These are phyloP conservation scores for Macquaria australasica DNA, from an alignment of 2,113 vertebrate genomes.

Conservation along the genomic window DNA sequence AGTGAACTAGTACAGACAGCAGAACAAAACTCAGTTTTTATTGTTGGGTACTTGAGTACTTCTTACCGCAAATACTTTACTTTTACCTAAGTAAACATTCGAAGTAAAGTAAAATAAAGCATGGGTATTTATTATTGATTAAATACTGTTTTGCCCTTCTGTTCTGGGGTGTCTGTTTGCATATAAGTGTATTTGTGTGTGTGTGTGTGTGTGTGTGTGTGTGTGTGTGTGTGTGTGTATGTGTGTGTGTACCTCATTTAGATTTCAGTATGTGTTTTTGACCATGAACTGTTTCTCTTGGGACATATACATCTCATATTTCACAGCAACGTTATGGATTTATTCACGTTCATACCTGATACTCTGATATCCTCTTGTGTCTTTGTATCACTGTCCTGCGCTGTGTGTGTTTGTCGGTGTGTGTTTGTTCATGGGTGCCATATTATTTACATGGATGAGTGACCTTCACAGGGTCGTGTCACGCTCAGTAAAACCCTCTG, in stretches of 20 bases:
- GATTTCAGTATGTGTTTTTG: constrained; percentile 32
- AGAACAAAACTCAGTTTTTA: no score
- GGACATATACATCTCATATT: constrained; percentile 41
- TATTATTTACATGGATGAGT: constrained; percentile 66
- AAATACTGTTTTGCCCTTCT: not conserved
- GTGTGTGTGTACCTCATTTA: not conserved
- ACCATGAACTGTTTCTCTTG: constrained; percentile 31
- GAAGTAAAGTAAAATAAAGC: not conserved
- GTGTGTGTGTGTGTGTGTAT: not conserved
- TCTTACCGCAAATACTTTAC: no score
- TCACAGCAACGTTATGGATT: constrained; percentile 54
- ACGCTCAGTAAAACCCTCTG: constrained; percentile 59
- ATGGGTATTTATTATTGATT: not conserved
- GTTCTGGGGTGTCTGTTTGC: not conserved
- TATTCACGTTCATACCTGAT: constrained; percentile 55
- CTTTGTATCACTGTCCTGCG: constrained; percentile 19
- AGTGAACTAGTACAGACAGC: no score
- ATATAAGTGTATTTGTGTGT: not conserved
- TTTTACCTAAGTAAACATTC: no score
- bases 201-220: not conserved
- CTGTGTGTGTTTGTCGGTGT: constrained; percentile 13
- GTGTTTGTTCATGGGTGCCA: constrained; percentile 43
- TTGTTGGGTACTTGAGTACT: no score
- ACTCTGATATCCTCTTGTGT: constrained; percentile 20
- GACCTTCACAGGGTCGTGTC: constrained; percentile 73